These are phyloP conservation scores for Aselliscus stoliczkanus DNA, from an alignment of 2,797 vertebrate genomes.

Conservation along the genomic window DNA sequence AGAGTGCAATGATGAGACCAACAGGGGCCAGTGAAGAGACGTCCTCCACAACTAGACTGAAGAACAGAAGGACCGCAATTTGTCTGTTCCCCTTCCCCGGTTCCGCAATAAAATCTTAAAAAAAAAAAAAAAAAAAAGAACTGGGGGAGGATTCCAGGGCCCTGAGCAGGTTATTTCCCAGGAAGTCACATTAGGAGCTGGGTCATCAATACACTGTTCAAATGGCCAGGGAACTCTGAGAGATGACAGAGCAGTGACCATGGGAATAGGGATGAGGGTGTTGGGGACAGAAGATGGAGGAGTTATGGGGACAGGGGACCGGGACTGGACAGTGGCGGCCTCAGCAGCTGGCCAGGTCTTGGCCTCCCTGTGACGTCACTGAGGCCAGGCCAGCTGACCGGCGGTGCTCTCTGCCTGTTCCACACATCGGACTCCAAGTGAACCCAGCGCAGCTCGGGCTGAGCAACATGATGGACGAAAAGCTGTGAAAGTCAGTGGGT, in stretches of 20 bases:
- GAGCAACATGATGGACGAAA: not conserved
- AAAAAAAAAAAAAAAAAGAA: no score
- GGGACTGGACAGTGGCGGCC: not conserved
- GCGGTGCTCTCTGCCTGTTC: no score
- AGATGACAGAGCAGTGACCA: no score
- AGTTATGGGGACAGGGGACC: not conserved
- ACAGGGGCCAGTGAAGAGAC: no score
- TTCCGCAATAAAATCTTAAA: no score
- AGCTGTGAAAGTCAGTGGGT: not conserved
- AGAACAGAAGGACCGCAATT: no score
- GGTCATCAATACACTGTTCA: not conserved
- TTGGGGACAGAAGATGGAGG: not conserved
- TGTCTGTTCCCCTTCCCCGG: no score
- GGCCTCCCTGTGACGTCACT: accelerated
- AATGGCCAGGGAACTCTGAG: not conserved
- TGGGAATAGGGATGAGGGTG: no score
- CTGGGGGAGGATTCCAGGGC: no score
- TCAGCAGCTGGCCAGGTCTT: not conserved
- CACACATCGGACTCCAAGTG: not conserved
- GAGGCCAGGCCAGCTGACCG: not conserved
- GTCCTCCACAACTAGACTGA: no score
- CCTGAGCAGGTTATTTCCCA: not conserved
- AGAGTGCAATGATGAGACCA: no score
- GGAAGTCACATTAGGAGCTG: not conserved
- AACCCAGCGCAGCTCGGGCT: not conserved